Evolutionary conservation across 2,888 invertebrate genomes (phyloP).

Genomic region (Zonitis immaculata): DNA sequence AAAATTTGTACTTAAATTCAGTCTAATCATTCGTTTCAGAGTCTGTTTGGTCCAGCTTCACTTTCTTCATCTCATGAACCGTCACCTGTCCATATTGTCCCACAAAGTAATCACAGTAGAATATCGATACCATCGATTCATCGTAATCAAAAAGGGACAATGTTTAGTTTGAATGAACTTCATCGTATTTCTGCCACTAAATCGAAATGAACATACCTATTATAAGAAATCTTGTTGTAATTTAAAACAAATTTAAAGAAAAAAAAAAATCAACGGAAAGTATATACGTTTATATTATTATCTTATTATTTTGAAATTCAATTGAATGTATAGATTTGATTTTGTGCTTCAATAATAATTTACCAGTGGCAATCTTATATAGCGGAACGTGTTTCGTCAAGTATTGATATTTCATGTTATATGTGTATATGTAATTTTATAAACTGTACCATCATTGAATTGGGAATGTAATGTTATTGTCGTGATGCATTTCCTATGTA

Average conservation of each 20-base stretch:
- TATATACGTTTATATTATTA: constrained; percentile 8
- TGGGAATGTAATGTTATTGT: constrained; percentile 11
- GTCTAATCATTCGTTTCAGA: constrained; percentile 8
- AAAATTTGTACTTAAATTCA: constrained; percentile 13
- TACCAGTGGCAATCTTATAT: not conserved
- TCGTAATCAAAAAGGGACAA: constrained; percentile 17
- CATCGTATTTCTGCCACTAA: not conserved
- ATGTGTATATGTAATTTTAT: constrained; percentile 5
- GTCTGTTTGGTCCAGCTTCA: constrained; percentile 15
- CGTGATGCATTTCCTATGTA: constrained; percentile 16
- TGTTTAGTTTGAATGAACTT: constrained; percentile 14
- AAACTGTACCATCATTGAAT: constrained; percentile 10
- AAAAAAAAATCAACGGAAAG: not conserved
- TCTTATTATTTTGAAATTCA: constrained; percentile 1
- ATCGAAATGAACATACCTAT: not conserved
- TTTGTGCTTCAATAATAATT: not conserved
- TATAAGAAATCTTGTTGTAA: not conserved
- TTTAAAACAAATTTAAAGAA: not conserved
- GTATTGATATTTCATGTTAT: constrained; percentile 3
- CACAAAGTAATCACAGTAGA: constrained; percentile 11
- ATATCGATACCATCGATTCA: constrained; percentile 18
- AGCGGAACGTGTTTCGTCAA: not conserved
- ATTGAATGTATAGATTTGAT: not conserved
- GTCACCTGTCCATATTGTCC: constrained; percentile 29
- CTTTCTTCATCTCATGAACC: constrained; percentile 19